Percentiles rank a stretch among this genome's conserved stretches.
Conservation (phyloP, 1,140 invertebrate genomes). For the Littorina saxatilis region DNA sequence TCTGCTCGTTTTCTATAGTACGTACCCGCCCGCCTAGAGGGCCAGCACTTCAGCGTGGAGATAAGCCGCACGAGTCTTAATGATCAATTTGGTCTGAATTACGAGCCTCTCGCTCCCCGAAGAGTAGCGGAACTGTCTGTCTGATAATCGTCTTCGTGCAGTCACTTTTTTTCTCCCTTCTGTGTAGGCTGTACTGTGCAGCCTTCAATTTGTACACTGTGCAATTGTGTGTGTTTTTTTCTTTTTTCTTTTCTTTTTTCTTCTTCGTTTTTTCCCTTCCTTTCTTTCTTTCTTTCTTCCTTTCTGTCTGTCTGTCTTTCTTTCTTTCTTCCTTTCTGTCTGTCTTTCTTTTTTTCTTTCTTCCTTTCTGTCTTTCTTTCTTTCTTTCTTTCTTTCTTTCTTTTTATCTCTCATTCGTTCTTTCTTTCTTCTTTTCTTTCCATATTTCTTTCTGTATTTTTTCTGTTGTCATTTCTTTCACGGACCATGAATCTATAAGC, state of each 20-base stretch:
- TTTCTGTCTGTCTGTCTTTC: too few relatives aligned
- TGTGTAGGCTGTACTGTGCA: too few relatives aligned
- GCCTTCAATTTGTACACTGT: too few relatives aligned
- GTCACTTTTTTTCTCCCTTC: too few relatives aligned
- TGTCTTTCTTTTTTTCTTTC: too few relatives aligned
- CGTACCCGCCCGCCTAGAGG: neutral
- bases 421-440: neutral
- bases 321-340: too few relatives aligned
- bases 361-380: neutral
- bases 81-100: constrained; percentile 29
- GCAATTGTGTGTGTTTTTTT: too few relatives aligned
- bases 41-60: neutral
- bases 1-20: too few relatives aligned
- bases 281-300: too few relatives aligned
- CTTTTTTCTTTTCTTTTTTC: too few relatives aligned
- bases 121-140: constrained; percentile 7
- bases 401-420: neutral
- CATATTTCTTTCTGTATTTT: neutral
- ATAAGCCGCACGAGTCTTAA: constrained; percentile 9
- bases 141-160: neutral
- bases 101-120: constrained; percentile 3
- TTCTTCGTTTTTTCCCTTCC: too few relatives aligned
- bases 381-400: neutral
- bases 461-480: neutral
- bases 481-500: too few relatives aligned